phyloP scores from a whole-genome alignment of 2,113 vertebrate species.

The Tylochromis polylepis region DNA sequence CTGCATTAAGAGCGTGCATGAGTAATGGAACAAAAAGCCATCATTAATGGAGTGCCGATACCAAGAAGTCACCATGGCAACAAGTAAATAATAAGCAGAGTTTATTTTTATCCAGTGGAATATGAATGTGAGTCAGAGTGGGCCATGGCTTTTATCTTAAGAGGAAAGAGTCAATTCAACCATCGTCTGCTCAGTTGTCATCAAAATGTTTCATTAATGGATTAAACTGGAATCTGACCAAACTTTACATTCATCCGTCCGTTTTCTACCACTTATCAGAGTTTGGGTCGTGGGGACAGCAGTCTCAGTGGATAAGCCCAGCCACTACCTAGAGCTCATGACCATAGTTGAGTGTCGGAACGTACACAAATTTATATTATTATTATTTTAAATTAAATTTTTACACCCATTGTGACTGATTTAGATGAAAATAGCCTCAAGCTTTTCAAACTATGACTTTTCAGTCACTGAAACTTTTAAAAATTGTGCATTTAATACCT shows the following conservation, averaged over 20 bases:
- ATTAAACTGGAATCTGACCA: too few species aligned
- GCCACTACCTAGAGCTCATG: neutral
- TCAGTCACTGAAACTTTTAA: neutral
- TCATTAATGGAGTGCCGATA: neutral
- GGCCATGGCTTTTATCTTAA: neutral
- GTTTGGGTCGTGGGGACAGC: neutral
- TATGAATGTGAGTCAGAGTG: neutral
- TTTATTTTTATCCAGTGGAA: neutral
- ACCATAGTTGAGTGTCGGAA: neutral
- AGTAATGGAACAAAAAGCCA: neutral
- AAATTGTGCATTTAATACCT: neutral
- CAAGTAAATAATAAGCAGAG: neutral
- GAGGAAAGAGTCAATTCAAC: neutral
- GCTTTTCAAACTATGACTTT: neutral
- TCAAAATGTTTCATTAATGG: too few species aligned
- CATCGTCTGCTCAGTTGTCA: neutral
- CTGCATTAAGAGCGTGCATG: neutral
- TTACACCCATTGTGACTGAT: neutral
- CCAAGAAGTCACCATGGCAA: neutral
- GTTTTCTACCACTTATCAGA: too few species aligned
- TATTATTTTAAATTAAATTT: neutral
- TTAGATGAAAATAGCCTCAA: neutral
- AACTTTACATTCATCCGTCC: too few species aligned
- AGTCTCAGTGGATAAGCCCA: neutral
- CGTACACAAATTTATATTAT: neutral